Evolutionary conservation across 2,888 invertebrate genomes (phyloP).

Genomic region (Aelia acuminata): DNA sequence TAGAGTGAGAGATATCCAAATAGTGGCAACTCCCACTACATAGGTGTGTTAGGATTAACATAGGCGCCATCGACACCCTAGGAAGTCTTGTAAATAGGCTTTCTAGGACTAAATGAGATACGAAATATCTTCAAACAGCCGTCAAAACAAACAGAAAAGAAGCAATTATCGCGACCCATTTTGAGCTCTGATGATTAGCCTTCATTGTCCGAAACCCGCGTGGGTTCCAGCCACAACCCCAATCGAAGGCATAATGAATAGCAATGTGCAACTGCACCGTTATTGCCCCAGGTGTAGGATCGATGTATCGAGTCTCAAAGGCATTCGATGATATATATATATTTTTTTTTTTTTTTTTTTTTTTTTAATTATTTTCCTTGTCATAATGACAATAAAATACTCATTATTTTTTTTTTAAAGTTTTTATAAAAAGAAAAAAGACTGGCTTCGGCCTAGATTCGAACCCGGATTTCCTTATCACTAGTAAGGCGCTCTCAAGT

Average conservation of each 20-base stretch:
- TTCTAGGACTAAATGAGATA: background rate
- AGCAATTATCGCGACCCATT: slow-evolving; percentile 10
- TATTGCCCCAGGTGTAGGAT: background rate
- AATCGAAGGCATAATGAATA: slow-evolving; percentile 42
- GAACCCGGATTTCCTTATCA: too few species aligned
- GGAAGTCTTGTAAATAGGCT: background rate
- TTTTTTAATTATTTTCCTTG: too few species aligned
- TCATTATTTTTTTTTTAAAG: too few species aligned
- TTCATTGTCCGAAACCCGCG: background rate
- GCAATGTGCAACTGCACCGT: slow-evolving; percentile 42
- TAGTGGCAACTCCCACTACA: too few species aligned
- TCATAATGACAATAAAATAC: too few species aligned
- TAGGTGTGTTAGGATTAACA: background rate
- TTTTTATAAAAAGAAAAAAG: too few species aligned
- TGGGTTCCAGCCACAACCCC: background rate
- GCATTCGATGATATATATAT: too few species aligned
- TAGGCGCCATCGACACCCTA: background rate
- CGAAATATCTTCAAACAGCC: background rate
- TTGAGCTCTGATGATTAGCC: background rate
- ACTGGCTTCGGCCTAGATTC: too few species aligned
- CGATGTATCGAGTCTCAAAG: background rate
- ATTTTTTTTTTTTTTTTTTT: too few species aligned
- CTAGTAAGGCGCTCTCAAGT: too few species aligned
- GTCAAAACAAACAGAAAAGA: slow-evolving; percentile 15
- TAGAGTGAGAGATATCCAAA: too few species aligned